Evolutionary conservation across 2,888 invertebrate genomes (phyloP).

Genomic region (Lepetodrilus schrolli): DNA sequence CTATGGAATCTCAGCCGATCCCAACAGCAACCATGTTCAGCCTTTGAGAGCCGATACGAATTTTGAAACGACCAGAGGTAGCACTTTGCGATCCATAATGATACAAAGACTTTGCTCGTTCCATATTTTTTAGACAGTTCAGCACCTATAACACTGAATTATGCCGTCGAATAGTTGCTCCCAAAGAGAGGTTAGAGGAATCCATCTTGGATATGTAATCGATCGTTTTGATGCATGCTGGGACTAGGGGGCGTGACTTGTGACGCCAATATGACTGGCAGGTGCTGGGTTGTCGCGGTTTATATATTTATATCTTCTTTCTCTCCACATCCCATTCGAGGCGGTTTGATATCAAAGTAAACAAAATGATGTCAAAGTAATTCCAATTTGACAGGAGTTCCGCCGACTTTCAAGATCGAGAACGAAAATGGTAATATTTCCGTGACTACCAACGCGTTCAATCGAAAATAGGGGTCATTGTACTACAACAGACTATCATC

Average conservation of each 20-base stretch:
- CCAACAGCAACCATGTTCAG: not conserved
- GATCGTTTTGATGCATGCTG: slow-evolving; percentile 12
- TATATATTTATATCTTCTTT: not conserved
- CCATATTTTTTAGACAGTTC: not conserved
- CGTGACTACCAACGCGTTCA: no score
- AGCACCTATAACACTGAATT: not conserved
- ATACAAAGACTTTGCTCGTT: not conserved
- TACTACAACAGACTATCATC: no score
- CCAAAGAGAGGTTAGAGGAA: not conserved
- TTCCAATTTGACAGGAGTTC: no score
- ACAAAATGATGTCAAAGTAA: no score
- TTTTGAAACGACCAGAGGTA: not conserved
- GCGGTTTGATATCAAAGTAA: no score
- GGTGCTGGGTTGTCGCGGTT: slow-evolving; percentile 6
- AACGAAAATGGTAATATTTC: no score
- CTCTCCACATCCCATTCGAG: no score
- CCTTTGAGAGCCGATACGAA: not conserved
- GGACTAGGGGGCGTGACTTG: slow-evolving; percentile 8
- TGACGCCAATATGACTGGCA: not conserved
- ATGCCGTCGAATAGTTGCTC: not conserved
- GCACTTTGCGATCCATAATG: not conserved
- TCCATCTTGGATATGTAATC: slow-evolving; percentile 16
- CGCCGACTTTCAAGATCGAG: no score
- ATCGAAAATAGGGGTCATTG: no score
- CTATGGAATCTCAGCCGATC: no score